These are phyloP conservation scores for Hemibagrus wyckioides DNA, from an alignment of 2,113 vertebrate species.

Conservation along the genomic window DNA sequence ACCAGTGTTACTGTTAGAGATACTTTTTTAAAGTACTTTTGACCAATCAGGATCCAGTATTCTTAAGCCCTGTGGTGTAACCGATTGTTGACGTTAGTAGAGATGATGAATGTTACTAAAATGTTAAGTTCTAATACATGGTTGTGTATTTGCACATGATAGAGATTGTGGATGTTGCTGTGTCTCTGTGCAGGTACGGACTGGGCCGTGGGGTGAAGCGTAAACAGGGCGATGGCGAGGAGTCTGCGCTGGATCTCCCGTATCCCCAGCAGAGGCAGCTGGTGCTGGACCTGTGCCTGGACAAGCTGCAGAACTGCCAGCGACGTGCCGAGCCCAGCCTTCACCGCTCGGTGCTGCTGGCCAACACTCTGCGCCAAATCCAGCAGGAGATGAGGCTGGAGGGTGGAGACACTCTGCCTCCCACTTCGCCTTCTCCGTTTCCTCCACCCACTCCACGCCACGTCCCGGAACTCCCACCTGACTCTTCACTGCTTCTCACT, in stretches of 20 bases:
- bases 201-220: slow-evolving; percentile 80
- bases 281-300: slow-evolving; percentile 81
- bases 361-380: slow-evolving; percentile 81
- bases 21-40: not conserved
- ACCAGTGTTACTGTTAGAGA: not conserved
- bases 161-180: not conserved
- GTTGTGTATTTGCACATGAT: not conserved
- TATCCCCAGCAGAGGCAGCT: slow-evolving; percentile 79
- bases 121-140: not conserved
- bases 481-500: slow-evolving; percentile 35
- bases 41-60: not conserved
- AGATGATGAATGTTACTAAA: no score
- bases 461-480: slow-evolving; percentile 47
- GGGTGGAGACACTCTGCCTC: slow-evolving; percentile 47
- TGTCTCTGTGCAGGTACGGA: slow-evolving; percentile 69
- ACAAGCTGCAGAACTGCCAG: slow-evolving; percentile 77
- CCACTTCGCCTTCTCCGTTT: slow-evolving; percentile 50
- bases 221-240: slow-evolving; percentile 77
- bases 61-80: not conserved
- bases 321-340: slow-evolving; percentile 77
- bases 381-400: slow-evolving; percentile 80
- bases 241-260: slow-evolving; percentile 70
- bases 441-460: slow-evolving; percentile 50
- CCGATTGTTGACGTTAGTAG: not conserved
- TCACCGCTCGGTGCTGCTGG: slow-evolving; percentile 79